Conservation (phyloP, 2,113 vertebrate species). For the Platichthys stellatus region DNA sequence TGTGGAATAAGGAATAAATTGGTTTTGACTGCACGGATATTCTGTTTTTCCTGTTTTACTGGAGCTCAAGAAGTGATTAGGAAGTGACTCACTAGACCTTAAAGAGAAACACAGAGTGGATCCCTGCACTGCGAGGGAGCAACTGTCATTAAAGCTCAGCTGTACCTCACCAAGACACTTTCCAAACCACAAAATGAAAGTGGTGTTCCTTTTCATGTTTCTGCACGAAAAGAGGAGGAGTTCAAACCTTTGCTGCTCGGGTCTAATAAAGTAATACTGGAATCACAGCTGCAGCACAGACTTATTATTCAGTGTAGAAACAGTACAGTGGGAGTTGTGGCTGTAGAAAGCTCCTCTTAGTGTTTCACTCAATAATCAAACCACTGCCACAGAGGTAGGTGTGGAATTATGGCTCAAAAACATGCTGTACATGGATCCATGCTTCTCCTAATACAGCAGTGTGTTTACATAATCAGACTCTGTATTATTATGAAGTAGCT, state of each 20-base stretch:
- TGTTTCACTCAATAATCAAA: background rate
- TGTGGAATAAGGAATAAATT: slow-evolving; percentile 41
- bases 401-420: background rate
- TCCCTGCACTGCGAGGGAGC: background rate
- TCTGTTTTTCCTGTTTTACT: slow-evolving; percentile 4
- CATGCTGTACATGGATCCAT: background rate
- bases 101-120: background rate
- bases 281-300: background rate
- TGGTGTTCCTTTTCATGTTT: slow-evolving; percentile 15
- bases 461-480: too few species aligned
- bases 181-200: slow-evolving; percentile 10
- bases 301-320: too few species aligned
- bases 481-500: background rate
- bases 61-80: background rate
- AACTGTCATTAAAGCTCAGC: background rate
- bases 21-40: slow-evolving; percentile 12
- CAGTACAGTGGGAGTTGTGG: background rate
- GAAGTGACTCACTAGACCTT: background rate
- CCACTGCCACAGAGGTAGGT: background rate
- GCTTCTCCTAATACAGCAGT: background rate
- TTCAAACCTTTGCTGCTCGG: slow-evolving; percentile 1
- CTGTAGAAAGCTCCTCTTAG: background rate
- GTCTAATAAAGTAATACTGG: background rate
- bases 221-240: background rate
- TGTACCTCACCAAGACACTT: background rate